phyloP scores from a whole-genome alignment of 1,140 invertebrate genomes.

The Apis laboriosa region DNA sequence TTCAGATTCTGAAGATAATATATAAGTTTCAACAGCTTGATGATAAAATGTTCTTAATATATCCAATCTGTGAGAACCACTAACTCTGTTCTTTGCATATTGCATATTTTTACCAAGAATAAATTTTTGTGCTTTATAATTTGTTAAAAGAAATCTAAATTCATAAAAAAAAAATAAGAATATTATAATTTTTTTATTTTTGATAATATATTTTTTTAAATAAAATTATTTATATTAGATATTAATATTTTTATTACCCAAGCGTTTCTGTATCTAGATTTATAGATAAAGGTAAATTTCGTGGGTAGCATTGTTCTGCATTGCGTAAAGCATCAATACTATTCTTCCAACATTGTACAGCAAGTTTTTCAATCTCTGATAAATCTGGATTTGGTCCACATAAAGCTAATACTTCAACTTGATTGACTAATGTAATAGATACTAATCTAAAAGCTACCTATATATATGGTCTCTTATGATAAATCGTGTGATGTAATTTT shows the following conservation, averaged over 20 bases:
- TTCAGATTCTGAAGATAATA: slow-evolving; percentile 51
- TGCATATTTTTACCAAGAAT: slow-evolving; percentile 85
- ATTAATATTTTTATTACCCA: slow-evolving; percentile 80
- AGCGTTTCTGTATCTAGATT: slow-evolving; percentile 85
- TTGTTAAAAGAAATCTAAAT: slow-evolving; percentile 86
- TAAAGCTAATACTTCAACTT: slow-evolving; percentile 88
- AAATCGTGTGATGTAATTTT: neutral
- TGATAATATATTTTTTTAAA: neutral
- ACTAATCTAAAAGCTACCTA: slow-evolving; percentile 91
- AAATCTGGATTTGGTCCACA: slow-evolving; percentile 89
- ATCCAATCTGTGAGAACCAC: slow-evolving; percentile 84
- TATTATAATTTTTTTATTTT: too few relatives aligned
- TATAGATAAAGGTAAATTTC: slow-evolving; percentile 84
- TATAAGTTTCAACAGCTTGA: slow-evolving; percentile 82
- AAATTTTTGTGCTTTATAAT: slow-evolving; percentile 85
- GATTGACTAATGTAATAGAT: slow-evolving; percentile 86
- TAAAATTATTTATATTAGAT: neutral
- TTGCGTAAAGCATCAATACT: slow-evolving; percentile 85
- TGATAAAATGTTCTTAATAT: slow-evolving; percentile 88
- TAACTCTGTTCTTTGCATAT: slow-evolving; percentile 80
- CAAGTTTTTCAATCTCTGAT: slow-evolving; percentile 86
- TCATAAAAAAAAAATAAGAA: too few relatives aligned
- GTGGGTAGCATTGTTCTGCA: slow-evolving; percentile 83
- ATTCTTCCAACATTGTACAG: slow-evolving; percentile 87
- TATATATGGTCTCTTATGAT: slow-evolving; percentile 59